Evolutionary conservation across 2,113 vertebrate species (phyloP).

Genomic region (Thryonomys swinderianus): DNA sequence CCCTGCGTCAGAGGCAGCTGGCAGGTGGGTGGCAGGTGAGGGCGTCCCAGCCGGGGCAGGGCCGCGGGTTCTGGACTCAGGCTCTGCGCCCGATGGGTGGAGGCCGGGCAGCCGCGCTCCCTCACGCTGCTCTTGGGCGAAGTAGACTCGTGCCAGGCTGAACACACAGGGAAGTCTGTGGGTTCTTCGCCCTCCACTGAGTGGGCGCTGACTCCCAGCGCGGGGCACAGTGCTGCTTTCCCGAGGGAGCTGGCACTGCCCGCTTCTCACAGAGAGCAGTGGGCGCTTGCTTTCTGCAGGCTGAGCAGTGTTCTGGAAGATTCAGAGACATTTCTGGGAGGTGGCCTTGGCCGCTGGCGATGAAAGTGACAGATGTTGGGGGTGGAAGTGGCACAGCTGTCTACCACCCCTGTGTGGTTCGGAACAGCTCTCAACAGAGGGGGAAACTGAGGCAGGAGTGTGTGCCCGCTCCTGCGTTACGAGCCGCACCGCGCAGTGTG

Average conservation of each 20-base stretch:
- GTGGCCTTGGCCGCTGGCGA: neutral
- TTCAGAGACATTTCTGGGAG: slow-evolving; percentile 48
- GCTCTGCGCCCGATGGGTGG: neutral
- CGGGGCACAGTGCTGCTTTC: neutral
- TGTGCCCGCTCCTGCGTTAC: neutral
- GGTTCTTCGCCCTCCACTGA: fast-evolving
- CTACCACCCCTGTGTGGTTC: neutral
- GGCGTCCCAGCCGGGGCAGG: no score
- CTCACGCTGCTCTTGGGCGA: neutral
- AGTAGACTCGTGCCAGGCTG: neutral
- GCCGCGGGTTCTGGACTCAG: neutral
- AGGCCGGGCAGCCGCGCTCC: neutral
- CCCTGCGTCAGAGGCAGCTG: neutral
- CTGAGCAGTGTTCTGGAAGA: neutral
- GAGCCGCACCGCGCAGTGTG: neutral
- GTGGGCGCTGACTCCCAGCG: neutral
- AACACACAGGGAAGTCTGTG: neutral
- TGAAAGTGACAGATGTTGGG: neutral
- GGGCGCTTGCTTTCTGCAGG: slow-evolving; percentile 9
- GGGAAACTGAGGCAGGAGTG: slow-evolving; percentile 28
- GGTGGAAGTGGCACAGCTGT: neutral
- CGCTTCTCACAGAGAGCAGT: neutral
- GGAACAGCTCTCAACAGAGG: neutral
- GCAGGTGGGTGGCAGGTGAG: neutral
- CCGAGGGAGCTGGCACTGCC: neutral